Evolutionary conservation across 2,888 invertebrate species (phyloP).

Genomic region (Drosophila gaucha): DNA sequence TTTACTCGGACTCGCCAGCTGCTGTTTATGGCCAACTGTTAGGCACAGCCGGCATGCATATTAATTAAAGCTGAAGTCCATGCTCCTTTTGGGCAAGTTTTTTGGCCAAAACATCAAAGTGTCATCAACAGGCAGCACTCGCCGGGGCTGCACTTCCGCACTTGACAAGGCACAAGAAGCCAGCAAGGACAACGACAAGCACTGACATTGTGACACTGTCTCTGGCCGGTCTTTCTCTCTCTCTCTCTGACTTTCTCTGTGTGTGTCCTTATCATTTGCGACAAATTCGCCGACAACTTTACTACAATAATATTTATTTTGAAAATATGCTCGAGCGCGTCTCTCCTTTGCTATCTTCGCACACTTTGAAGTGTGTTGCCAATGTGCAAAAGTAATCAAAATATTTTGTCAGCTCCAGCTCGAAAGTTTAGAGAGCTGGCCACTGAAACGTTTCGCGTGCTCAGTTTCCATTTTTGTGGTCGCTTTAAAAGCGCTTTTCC

Average conservation of each 20-base stretch:
- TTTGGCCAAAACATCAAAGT: conserved; percentile 57
- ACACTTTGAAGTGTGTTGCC: conserved; percentile 66
- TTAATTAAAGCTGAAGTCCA: conserved; percentile 34
- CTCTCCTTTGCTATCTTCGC: conserved; percentile 9
- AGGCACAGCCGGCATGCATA: conserved; percentile 32
- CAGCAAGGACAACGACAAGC: conserved; percentile 15
- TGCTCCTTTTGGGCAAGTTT: conserved; percentile 18
- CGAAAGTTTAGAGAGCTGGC: conserved; percentile 32
- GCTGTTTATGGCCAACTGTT: conserved; percentile 55
- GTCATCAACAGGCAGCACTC: conserved; percentile 66
- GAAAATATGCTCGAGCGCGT: conserved; percentile 64
- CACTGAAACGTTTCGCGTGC: conserved; percentile 18
- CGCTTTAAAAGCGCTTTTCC: conserved; percentile 44
- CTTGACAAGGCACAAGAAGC: conserved; percentile 24
- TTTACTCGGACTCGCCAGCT: conserved; percentile 18
- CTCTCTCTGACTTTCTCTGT: background rate
- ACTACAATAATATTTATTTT: conserved; percentile 78
- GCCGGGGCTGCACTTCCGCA: conserved; percentile 49
- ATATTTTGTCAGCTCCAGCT: conserved; percentile 75
- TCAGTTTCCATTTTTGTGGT: background rate
- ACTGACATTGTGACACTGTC: conserved; percentile 25
- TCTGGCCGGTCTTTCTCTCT: background rate
- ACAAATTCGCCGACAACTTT: conserved; percentile 71
- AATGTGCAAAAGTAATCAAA: conserved; percentile 73
- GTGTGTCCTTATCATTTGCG: conserved; percentile 64